Conservation (phyloP, 2,113 vertebrate species). For the Trinectes maculatus region DNA sequence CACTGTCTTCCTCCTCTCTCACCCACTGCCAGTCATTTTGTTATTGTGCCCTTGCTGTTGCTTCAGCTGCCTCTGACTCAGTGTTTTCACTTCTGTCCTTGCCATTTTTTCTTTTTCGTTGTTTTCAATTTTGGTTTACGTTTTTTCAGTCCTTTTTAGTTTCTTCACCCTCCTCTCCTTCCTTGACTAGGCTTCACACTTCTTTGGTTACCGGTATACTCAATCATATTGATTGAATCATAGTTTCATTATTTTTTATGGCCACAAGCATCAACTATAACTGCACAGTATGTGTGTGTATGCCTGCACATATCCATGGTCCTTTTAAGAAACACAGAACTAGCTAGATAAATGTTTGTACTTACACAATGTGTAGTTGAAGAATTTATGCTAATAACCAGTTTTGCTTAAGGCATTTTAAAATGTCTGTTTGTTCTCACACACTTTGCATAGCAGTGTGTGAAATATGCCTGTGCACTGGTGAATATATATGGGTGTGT, state of each 20-base stretch:
- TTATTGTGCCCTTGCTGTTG: conserved; percentile 29
- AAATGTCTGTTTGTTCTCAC: not conserved
- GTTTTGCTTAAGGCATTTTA: not conserved
- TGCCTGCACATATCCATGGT: not conserved
- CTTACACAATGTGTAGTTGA: too few species aligned
- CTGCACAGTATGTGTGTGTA: not conserved
- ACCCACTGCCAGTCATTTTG: conserved; percentile 22
- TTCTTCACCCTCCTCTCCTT: not conserved
- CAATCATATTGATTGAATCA: not conserved
- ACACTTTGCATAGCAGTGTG: too few species aligned
- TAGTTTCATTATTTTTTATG: not conserved
- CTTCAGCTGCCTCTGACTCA: conserved; percentile 48
- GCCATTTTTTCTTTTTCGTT: not conserved
- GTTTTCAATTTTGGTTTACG: not conserved
- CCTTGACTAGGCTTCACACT: not conserved
- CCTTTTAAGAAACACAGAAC: not conserved
- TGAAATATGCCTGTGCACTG: too few species aligned
- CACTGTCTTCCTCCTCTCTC: conserved; percentile 1
- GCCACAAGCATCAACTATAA: not conserved
- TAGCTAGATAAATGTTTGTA: too few species aligned
- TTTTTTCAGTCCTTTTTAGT: conserved; percentile 17
- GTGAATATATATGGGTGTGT: not conserved
- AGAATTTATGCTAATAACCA: not conserved
- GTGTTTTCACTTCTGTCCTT: conserved; percentile 21
- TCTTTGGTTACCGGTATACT: not conserved